Percentiles rank a stretch among this genome's conserved stretches.
Evolutionary conservation across 2,888 invertebrate genomes (phyloP).

Genomic region (Diploptera punctata): DNA sequence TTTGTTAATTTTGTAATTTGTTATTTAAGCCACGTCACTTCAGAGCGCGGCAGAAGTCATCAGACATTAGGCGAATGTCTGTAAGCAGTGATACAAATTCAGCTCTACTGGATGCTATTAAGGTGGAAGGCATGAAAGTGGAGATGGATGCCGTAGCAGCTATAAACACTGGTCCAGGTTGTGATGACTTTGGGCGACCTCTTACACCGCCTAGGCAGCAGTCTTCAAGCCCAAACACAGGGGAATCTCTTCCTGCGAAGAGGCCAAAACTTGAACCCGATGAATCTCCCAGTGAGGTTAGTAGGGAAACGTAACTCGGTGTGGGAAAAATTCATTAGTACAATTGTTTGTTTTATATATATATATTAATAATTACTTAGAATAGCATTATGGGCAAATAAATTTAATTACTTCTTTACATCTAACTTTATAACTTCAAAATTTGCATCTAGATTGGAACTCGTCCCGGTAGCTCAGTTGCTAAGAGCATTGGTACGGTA

Average conservation of each 20-base stretch:
- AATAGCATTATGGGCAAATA: too few relatives aligned
- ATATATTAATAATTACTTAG: too few relatives aligned
- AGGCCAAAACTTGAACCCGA: conserved; percentile 38
- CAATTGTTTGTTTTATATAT: too few relatives aligned
- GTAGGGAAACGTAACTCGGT: background rate
- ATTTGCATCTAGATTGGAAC: too few relatives aligned
- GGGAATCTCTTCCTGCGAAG: conserved; percentile 20
- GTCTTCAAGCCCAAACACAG: background rate
- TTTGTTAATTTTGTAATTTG: too few relatives aligned
- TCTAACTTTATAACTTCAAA: too few relatives aligned
- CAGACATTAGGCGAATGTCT: conserved; percentile 76
- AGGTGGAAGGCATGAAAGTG: conserved; percentile 30
- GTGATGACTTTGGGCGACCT: conserved; percentile 28
- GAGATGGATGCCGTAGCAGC: conserved; percentile 17
- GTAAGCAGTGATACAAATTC: conserved; percentile 63
- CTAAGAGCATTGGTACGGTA: too few relatives aligned
- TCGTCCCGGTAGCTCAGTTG: too few relatives aligned
- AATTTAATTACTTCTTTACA: too few relatives aligned
- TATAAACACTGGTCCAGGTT: conserved; percentile 9
- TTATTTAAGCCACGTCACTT: conserved; percentile 75
- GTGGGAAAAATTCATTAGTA: too few relatives aligned
- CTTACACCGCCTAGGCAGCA: conserved; percentile 7
- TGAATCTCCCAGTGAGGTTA: conserved; percentile 8
- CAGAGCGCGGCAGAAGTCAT: conserved; percentile 78
- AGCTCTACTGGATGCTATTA: conserved; percentile 36